Percentiles rank a stretch among this genome's conserved stretches.
phyloP scores from a whole-genome alignment of 1,140 invertebrate genomes.

The Drosophila dunni region DNA sequence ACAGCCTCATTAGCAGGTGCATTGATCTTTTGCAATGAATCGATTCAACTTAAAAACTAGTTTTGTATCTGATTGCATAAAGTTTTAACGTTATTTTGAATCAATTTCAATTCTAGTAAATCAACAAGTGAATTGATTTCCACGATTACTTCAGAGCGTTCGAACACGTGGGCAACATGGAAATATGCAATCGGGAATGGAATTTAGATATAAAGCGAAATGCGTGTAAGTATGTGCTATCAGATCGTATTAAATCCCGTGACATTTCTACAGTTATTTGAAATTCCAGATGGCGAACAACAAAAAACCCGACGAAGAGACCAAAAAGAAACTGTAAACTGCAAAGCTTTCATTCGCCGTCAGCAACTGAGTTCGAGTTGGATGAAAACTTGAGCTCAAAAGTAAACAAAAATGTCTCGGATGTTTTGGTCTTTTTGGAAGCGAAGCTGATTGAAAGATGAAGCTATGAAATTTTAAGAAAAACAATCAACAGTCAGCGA shows the following conservation, averaged over 20 bases:
- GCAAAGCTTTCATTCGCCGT: slow-evolving; percentile 13
- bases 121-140: slow-evolving; percentile 22
- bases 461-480: slow-evolving; percentile 11
- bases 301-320: not conserved
- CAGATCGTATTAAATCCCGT: not conserved
- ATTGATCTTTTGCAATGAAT: slow-evolving; percentile 19
- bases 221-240: not conserved
- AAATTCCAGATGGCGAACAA: slow-evolving; percentile 11
- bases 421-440: slow-evolving; percentile 1
- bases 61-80: slow-evolving; percentile 3
- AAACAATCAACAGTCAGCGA: slow-evolving; percentile 52
- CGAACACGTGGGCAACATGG: slow-evolving; percentile 3
- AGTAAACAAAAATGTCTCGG: slow-evolving; percentile 29
- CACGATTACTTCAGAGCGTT: not conserved
- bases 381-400: slow-evolving; percentile 10
- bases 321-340: not conserved
- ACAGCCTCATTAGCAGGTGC: slow-evolving; percentile 15
- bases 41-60: not conserved
- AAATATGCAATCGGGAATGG: slow-evolving; percentile 8
- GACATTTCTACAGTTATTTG: not conserved
- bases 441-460: slow-evolving; percentile 23
- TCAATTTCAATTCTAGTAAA: slow-evolving; percentile 23
- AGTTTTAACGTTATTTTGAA: slow-evolving; percentile 7
- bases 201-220: not conserved
- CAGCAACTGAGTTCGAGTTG: slow-evolving; percentile 9